Conservation (phyloP, 2,888 invertebrate species). For the Caenorhabditis becei region DNA sequence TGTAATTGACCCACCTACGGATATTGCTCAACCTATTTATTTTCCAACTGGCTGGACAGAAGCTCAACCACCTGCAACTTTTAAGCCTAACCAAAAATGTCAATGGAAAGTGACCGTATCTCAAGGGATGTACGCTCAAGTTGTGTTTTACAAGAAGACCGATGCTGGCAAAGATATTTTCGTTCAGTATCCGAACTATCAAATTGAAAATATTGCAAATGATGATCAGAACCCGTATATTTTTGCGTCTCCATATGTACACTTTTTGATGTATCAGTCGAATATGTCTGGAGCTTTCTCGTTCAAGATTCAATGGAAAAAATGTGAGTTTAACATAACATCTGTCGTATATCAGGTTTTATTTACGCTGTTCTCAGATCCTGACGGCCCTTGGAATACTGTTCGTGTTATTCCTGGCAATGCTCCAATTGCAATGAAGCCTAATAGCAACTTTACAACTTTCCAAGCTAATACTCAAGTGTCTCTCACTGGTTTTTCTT, state of each 20-base stretch:
- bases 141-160: not conserved
- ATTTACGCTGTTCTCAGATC: too few species aligned
- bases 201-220: not conserved
- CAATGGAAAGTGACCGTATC: not conserved
- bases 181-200: not conserved
- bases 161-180: not conserved
- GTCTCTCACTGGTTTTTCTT: not conserved
- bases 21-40: not conserved
- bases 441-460: not conserved
- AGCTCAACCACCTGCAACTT: not conserved
- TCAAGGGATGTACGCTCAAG: not conserved
- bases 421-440: not conserved
- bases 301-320: not conserved
- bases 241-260: not conserved
- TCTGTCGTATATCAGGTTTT: too few species aligned
- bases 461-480: slow-evolving; percentile 1
- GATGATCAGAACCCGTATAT: not conserved
- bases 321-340: too few species aligned
- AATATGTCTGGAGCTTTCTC: not conserved
- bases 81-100: not conserved
- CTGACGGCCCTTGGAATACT: not conserved
- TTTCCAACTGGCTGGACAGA: not conserved
- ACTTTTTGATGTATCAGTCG: slow-evolving; percentile 1
- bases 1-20: not conserved
- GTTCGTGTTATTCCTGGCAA: not conserved